Evolutionary conservation across 53 echinoderm and acorn worm species (phyloP), one percentile per base, ranked within the genome.

Genomic region (Apostichopus leukothele): DNA sequence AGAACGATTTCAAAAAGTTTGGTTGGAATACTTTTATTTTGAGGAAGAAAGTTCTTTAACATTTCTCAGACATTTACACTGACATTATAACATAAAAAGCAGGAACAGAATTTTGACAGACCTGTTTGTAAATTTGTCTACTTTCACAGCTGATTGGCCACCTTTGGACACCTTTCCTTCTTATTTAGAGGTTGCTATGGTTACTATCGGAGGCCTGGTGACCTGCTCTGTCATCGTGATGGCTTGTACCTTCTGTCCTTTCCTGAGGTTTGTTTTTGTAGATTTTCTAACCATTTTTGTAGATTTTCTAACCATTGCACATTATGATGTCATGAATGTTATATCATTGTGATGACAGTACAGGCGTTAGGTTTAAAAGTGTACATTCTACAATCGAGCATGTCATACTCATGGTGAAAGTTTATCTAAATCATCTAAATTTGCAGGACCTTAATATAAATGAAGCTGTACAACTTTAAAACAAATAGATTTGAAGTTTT

Each of bases 231-330:
- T 81, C 3, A 81, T 81, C 1, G 5, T 81, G 13, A 23, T 59
- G 59, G 55, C 81, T 59, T 81, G 81, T 60, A 5, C 71, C 18
- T 71, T n/a, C 18, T 13, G 71, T 71, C 54, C 81, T 10, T 81
- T 81, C 81, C 22, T 81, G 14, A 81, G 81, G 81, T 81, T 81
- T 81, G 81, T 81, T 71, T 71, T 71, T 68, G 68, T 68, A 16
- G 18, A 19, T 16, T 71, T 71, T 71, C 71, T 71, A 18, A 71
- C 71, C 20, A 54, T 14, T 77, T 71, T 71, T 68, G 68, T 68
- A 16, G 18, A 19, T 16, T 71, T 71, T 71, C 71, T 71, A 18
- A 71, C 71, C 20, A 54, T 14, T 23, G n/a, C 52, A 52, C 21
- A 20, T 53, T 79, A 20, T 53, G 13, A 51, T 7, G 55, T 81